Evolutionary conservation across 2,888 invertebrate species (phyloP).

Genomic region (Platycnemis pennipes): DNA sequence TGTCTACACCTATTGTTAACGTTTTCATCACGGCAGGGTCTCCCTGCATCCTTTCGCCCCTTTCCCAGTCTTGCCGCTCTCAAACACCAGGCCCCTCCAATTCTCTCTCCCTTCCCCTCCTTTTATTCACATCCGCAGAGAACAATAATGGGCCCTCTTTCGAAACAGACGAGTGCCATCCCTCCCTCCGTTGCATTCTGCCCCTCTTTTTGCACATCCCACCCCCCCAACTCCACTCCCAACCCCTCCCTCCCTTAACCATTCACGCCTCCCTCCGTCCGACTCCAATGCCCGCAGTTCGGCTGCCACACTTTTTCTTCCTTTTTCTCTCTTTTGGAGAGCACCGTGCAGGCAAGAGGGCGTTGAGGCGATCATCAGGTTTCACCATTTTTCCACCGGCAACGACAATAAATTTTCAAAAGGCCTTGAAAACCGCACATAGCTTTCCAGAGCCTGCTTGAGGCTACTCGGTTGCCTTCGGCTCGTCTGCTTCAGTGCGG

Average conservation of each 20-base stretch:
- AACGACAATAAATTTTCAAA: background rate
- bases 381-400: background rate
- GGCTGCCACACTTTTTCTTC: background rate
- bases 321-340: too few relatives aligned
- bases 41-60: background rate
- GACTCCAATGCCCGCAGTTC: background rate
- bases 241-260: background rate
- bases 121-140: background rate
- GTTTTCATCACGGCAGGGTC: background rate
- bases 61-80: background rate
- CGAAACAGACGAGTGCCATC: background rate
- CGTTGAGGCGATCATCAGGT: background rate
- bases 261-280: background rate
- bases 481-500: background rate
- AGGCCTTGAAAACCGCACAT: background rate
- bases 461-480: background rate
- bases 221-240: background rate
- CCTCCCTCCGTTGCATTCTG: background rate
- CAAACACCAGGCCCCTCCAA: background rate
- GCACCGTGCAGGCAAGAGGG: background rate
- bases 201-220: background rate
- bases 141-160: background rate
- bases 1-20: slow-evolving; percentile 5
- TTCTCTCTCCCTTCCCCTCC: background rate
- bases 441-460: background rate